A percentile compares a stretch with the other conserved stretches of the same genome.
These are phyloP conservation scores for Epinotia ramella DNA, from an alignment of 2,888 invertebrate species.

Conservation along the genomic window DNA sequence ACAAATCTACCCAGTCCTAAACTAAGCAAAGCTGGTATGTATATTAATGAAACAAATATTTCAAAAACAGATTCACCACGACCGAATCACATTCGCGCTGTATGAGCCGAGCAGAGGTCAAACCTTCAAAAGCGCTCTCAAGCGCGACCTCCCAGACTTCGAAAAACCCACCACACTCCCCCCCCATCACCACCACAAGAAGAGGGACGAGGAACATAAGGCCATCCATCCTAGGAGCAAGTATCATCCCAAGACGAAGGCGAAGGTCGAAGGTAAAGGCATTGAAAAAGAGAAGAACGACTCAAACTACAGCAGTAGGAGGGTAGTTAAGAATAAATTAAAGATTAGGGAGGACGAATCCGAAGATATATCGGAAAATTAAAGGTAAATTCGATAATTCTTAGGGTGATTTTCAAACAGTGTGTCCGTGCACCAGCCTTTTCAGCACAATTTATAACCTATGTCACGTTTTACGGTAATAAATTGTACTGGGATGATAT, in stretches of 20 bases:
- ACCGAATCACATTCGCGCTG: conserved; percentile 77
- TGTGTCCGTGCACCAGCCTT: neutral
- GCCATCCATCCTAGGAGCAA: conserved; percentile 51
- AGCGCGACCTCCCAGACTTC: conserved; percentile 66
- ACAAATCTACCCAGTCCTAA: no score
- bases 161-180: conserved; percentile 54
- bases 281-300: conserved; percentile 69
- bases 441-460: neutral
- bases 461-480: neutral
- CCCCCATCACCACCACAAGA: conserved; percentile 56
- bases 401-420: neutral
- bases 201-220: conserved; percentile 60
- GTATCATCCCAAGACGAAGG: conserved; percentile 57
- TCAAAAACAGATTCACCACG: conserved; percentile 72
- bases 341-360: conserved; percentile 74
- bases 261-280: conserved; percentile 70
- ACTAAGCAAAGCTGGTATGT: no score
- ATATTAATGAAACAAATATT: neutral
- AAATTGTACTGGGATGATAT: neutral
- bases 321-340: conserved; percentile 68
- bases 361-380: conserved; percentile 71
- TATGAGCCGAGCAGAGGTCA: conserved; percentile 78
- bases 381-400: neutral
- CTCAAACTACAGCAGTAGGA: conserved; percentile 60
- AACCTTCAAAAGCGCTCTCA: conserved; percentile 77